phyloP scores from a whole-genome alignment of 2,113 vertebrate genomes.

The Nothoprocta perdicaria region DNA sequence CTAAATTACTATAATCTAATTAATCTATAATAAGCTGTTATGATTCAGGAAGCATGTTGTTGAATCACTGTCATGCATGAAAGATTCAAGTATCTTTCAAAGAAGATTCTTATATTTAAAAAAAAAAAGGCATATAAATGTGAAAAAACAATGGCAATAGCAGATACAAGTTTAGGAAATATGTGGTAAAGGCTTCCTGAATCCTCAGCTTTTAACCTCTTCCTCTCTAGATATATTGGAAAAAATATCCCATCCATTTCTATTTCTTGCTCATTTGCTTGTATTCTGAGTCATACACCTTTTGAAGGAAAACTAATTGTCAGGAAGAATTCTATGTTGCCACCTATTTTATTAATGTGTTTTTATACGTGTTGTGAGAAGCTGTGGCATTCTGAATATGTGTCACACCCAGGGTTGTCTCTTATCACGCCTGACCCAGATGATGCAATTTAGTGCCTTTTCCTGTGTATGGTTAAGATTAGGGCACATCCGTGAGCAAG shows the following conservation, averaged over 20 bases:
- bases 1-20: neutral
- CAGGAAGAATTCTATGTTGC: neutral
- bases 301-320: conserved; percentile 6
- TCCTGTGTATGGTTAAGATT: neutral
- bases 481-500: neutral
- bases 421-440: conserved; percentile 4
- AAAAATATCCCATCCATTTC: neutral
- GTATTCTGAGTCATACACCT: neutral
- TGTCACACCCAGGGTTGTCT: neutral
- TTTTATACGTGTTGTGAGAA: neutral
- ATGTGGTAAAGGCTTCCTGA: neutral
- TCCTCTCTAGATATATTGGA: neutral
- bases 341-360: neutral
- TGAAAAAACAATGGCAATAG: neutral
- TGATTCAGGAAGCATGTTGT: neutral
- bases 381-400: neutral
- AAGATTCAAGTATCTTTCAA: neutral
- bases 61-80: neutral
- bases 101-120: neutral
- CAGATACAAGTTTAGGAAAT: neutral
- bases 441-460: conserved; percentile 29
- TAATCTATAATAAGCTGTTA: neutral
- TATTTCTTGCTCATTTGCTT: neutral
- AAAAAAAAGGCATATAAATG: neutral
- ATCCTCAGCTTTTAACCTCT: neutral